Evolutionary conservation across 2,888 invertebrate genomes (phyloP), one percentile per base, ranked within the genome.

Genomic region (Hedya salicella): DNA sequence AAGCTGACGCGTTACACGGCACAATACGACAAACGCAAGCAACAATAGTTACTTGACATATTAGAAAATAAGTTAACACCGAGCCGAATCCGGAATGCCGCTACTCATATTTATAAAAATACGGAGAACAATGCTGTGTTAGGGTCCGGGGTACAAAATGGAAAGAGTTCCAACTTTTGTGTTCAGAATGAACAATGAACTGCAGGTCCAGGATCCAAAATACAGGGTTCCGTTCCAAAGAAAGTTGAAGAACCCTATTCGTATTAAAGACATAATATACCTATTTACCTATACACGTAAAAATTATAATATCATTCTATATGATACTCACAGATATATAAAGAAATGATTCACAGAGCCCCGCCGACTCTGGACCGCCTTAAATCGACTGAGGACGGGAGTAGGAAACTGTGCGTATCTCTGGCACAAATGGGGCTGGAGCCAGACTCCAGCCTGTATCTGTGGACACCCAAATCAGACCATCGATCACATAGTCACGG

Each of bases 21-120:
- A 65, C 59, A 53, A 57, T 30, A 30, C 19, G 39, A 36, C 44
- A 46, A 32, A 63, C 53, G 16, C 13, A 39, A 16, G 17, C 21
- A 52, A 66, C 68, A 68, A 68, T 66, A 40, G 32, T 9, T 14
- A 44, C 36, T 62, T 49, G 62, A 54, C 50, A 59, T 66, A 57
- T 65, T 52, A 54, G 65, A 61, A 57, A 56, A 62, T 42, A 62
- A 52, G 66, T 60, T 59, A 52, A 42, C 53, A 65, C 46, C 63
- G 63, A 9, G 17, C 19, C 67, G 54, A 68, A 70, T 69, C 63
- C 25, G 69, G 69, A 68, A 70, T 69, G 66, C 68, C 56, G 62
- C 65, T 56, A 62, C 52, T 42, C 40, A 42, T 61, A 48, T 68
- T 70, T 66, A 69, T 62, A 57, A 69, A 69, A 66, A 69, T 54